Evolutionary conservation across 2,797 vertebrate species (phyloP).

Genomic region (Sylvia borin): DNA sequence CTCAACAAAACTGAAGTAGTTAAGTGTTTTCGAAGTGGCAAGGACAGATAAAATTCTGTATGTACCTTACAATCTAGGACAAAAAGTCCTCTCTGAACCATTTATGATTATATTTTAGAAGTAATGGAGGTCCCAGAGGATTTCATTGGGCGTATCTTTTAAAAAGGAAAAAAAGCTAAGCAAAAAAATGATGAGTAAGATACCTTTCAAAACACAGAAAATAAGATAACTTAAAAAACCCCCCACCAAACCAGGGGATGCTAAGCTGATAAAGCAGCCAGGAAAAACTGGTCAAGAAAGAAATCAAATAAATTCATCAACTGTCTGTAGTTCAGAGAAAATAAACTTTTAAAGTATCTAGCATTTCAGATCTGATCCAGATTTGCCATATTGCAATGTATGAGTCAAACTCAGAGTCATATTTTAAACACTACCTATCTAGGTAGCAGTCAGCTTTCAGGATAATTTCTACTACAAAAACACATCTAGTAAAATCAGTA

Average conservation of each 20-base stretch:
- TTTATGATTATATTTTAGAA: background rate
- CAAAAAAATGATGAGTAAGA: background rate
- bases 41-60: background rate
- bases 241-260: background rate
- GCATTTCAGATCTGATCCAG: background rate
- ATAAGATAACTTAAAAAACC: background rate
- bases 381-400: background rate
- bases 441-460: background rate
- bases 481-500: background rate
- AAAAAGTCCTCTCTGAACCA: background rate
- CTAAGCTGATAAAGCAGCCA: background rate
- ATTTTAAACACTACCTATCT: background rate
- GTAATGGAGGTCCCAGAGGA: background rate
- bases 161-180: background rate
- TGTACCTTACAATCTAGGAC: background rate
- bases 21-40: background rate
- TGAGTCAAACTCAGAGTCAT: background rate
- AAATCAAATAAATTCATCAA: background rate
- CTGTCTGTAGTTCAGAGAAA: background rate
- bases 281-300: background rate
- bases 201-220: background rate
- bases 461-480: background rate
- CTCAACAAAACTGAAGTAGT: background rate
- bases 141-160: background rate
- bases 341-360: background rate